Evolutionary conservation across 1,140 invertebrate species (phyloP), one percentile per base, ranked within the genome.

Genomic region (Apis florea): DNA sequence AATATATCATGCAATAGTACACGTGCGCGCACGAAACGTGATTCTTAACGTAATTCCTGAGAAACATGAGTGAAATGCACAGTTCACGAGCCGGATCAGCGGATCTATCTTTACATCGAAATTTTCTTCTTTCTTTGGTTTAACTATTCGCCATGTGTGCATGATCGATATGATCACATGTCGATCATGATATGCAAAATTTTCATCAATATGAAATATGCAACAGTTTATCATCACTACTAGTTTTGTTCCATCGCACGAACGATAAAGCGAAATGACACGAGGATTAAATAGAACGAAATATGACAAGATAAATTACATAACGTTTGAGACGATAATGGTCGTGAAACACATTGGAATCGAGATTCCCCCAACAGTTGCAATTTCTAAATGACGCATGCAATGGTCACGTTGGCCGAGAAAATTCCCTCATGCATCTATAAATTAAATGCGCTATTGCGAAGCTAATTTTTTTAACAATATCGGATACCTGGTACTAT

Each of bases 21-120:
- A 51, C 71, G 79, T 67, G 79, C 19, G 24, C 12, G 40, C 1
- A 21, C 4, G 40, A 75, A 75, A 81, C 53, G 53, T 67, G 79
- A 75, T 71, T 53, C 19, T 5, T 19, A 51, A 75, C 24, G 47
- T 49, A n/a, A n/a, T n/a, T n/a, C n/a, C n/a, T n/a, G 70, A 74
- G 70, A 81, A 75, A 73, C 61, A 63, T 81, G 79, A 75, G 21
- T 47, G 17, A 67, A 51, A 26, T 74, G 40, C 47, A 19, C 12
- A 3, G 12, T 10, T 12, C 26, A 21, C 40, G 9, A 24, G 17
- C 26, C 15, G n/a, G 73, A 59, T 67, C 17, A 21, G 40, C 31
- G n/a, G n/a, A n/a, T 53, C 11, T n/a, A 2, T 10, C 13, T 73
- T 12, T 15, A 53, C 15, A 26, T 47, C 11, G 2, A 59, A 4